phyloP scores from a whole-genome alignment of 2,888 invertebrate genomes.

The Mythimna impura region DNA sequence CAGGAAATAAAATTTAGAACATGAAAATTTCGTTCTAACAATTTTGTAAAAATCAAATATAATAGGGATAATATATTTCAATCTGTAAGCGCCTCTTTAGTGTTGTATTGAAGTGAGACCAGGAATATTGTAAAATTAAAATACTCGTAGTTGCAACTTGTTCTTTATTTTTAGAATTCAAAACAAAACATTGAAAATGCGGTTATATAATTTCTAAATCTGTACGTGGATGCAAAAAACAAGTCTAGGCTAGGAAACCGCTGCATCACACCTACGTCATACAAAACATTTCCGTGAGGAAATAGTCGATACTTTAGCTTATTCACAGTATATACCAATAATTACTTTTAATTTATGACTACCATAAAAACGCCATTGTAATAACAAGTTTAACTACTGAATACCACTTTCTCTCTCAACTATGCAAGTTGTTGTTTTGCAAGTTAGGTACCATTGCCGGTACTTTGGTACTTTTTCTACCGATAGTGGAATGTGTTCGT shows the following conservation, averaged over 20 bases:
- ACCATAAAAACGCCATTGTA: conserved; percentile 6
- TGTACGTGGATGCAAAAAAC: too few species aligned
- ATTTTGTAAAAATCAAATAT: too few species aligned
- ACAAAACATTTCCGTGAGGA: not conserved
- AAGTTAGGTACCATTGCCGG: conserved; percentile 14
- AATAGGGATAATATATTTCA: too few species aligned
- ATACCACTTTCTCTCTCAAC: conserved; percentile 19
- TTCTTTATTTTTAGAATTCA: not conserved
- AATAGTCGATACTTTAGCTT: not conserved
- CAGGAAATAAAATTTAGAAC: too few species aligned
- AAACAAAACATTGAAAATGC: not conserved
- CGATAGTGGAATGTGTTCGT: conserved; percentile 41
- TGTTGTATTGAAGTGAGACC: too few species aligned
- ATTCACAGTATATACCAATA: not conserved
- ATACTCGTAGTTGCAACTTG: rapidly evolving
- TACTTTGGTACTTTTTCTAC: conserved; percentile 43
- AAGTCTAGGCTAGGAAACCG: too few species aligned
- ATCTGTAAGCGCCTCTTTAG: too few species aligned
- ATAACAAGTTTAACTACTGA: conserved; percentile 10
- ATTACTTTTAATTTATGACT: conserved; percentile 25
- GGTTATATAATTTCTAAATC: too few species aligned
- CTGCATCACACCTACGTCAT: not conserved
- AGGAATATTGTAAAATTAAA: too few species aligned
- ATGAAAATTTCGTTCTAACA: too few species aligned
- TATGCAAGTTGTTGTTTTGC: not conserved